Evolutionary conservation across 2,888 invertebrate species (phyloP).

Genomic region (Neoitamus cyanurus): DNA sequence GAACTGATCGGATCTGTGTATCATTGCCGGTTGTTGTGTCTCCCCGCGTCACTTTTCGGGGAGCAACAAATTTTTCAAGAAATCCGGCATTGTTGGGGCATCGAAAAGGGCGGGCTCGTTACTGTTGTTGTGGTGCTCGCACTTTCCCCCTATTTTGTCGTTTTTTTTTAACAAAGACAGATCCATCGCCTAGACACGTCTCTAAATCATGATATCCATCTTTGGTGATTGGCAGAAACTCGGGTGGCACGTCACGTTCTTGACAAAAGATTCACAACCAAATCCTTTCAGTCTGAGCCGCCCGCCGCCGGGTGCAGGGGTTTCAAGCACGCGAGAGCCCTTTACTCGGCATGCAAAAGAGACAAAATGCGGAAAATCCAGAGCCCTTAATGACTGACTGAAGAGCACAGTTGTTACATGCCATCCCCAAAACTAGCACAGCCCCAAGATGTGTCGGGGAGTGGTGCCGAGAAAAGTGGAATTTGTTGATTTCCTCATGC

Average conservation of each 20-base stretch:
- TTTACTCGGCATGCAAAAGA: not conserved
- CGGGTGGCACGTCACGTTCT: not conserved
- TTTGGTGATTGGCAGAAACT: not conserved
- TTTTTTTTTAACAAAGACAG: not conserved
- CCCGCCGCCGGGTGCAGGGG: no score
- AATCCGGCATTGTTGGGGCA: not conserved
- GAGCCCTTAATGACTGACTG: not conserved
- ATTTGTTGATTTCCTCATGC: conserved; percentile 1
- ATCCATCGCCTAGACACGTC: not conserved
- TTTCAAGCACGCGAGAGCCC: not conserved
- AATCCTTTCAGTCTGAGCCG: not conserved
- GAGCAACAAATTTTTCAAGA: not conserved
- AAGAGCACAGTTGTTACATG: not conserved
- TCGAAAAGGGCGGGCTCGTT: not conserved
- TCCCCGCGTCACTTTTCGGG: not conserved
- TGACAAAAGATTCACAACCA: not conserved
- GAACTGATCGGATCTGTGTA: not conserved
- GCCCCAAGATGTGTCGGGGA: not conserved
- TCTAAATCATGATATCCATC: conserved; percentile 5
- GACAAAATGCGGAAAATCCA: not conserved
- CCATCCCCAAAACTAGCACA: not conserved
- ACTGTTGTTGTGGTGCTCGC: not conserved
- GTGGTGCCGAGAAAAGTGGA: not conserved
- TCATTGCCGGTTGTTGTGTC: not conserved
- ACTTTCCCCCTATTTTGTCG: not conserved